Conservation (phyloP, 2,888 invertebrate genomes). For the Electrophaes corylata region DNA sequence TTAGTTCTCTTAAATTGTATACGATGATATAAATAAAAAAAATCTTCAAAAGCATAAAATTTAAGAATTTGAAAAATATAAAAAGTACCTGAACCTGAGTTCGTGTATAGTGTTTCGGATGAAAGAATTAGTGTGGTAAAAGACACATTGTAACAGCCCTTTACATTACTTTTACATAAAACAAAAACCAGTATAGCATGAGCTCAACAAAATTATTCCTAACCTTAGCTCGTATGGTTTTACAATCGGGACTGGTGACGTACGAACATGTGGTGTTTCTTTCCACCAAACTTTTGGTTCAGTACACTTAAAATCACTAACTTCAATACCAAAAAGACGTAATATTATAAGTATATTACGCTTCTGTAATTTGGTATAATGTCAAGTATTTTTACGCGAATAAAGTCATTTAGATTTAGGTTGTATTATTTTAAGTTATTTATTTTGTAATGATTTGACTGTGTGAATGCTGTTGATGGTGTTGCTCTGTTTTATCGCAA, state of each 20-base stretch:
- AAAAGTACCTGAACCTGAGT: not conserved
- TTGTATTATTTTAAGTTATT: slow-evolving; percentile 69
- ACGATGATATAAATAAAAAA: slow-evolving; percentile 4
- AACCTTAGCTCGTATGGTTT: not conserved
- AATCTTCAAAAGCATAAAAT: not conserved
- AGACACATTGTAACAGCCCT: not conserved
- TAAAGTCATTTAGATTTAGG: slow-evolving; percentile 73
- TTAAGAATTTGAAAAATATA: not conserved
- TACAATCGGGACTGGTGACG: no score
- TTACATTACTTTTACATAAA: not conserved
- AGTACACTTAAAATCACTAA: not conserved
- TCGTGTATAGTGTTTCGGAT: not conserved
- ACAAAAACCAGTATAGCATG: not conserved
- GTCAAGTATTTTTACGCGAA: slow-evolving; percentile 53
- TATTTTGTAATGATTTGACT: slow-evolving; percentile 62
- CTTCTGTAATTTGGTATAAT: slow-evolving; percentile 41
- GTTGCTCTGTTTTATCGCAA: slow-evolving; percentile 42
- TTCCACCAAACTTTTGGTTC: not conserved
- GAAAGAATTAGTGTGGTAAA: not conserved
- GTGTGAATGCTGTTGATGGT: slow-evolving; percentile 50
- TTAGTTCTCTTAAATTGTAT: slow-evolving; percentile 3
- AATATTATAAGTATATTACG: slow-evolving; percentile 30
- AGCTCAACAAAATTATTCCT: not conserved
- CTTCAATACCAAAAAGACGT: not conserved
- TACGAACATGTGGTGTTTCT: not conserved